Evolutionary conservation across 2,113 vertebrate species (phyloP).

Genomic region (Ctenomys sociabilis): DNA sequence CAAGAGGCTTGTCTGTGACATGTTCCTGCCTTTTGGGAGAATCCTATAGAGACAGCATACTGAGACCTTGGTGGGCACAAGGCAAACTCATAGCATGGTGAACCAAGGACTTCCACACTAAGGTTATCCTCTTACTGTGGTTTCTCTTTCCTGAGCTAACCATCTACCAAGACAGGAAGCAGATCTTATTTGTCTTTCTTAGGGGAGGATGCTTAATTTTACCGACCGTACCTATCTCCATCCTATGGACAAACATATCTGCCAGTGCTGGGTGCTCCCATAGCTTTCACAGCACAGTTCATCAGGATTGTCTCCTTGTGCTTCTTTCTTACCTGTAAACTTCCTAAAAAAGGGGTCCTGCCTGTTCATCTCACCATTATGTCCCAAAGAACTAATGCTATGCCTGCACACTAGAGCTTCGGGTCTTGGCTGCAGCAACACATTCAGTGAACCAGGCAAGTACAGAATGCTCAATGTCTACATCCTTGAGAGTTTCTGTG

Average conservation of each 20-base stretch:
- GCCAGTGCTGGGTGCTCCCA: neutral
- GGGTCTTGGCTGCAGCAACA: neutral
- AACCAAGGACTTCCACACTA: neutral
- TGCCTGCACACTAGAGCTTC: neutral
- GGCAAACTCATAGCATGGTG: neutral
- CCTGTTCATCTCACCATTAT: neutral
- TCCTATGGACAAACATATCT: neutral
- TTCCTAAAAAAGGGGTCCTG: neutral
- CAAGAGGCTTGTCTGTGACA: neutral
- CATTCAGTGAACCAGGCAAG: neutral
- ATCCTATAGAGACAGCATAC: neutral
- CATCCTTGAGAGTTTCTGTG: rapidly evolving
- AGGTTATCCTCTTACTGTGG: too few relatives aligned
- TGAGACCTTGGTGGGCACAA: neutral
- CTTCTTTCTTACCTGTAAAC: neutral
- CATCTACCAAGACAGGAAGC: neutral
- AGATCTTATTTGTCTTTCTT: neutral
- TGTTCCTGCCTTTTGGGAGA: neutral
- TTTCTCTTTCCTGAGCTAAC: neutral
- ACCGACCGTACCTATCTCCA: neutral
- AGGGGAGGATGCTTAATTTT: neutral
- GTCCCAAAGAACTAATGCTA: neutral
- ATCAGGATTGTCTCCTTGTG: neutral
- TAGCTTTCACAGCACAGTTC: neutral
- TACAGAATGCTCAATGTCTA: rapidly evolving